These are phyloP conservation scores for Anguilla obscura DNA, from an alignment of 2,797 vertebrate species.

Conservation along the genomic window DNA sequence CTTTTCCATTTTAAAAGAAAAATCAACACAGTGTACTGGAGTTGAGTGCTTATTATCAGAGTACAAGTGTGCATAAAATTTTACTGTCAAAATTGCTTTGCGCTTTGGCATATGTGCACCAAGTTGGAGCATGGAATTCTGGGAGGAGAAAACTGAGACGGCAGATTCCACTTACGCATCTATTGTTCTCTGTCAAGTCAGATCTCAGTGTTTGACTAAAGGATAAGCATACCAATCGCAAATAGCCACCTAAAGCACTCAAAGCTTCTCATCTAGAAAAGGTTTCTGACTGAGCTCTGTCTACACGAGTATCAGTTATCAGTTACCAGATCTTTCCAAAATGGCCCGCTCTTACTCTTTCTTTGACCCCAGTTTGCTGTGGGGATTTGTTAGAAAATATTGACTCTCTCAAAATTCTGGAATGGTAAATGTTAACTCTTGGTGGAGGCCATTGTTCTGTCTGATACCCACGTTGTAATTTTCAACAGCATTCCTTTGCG, in stretches of 20 bases:
- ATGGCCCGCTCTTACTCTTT: slow-evolving; percentile 24
- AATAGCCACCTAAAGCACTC: slow-evolving; percentile 34
- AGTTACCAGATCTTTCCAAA: slow-evolving; percentile 23
- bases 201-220: slow-evolving; percentile 40
- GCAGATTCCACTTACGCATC: not conserved
- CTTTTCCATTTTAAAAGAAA: not conserved
- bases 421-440: slow-evolving; percentile 35
- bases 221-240: slow-evolving; percentile 19
- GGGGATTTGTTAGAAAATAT: slow-evolving; percentile 27
- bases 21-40: not conserved
- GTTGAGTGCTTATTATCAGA: not conserved
- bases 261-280: slow-evolving; percentile 30
- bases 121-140: not conserved
- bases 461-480: not conserved
- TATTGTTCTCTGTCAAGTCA: slow-evolving; percentile 42
- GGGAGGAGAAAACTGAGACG: not conserved
- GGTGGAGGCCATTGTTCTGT: not conserved
- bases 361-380: slow-evolving; percentile 28
- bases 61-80: not conserved
- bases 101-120: not conserved
- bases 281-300: slow-evolving; percentile 8
- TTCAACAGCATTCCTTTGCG: not conserved
- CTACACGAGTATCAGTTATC: slow-evolving; percentile 12
- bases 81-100: not conserved
- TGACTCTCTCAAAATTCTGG: slow-evolving; percentile 49